Evolutionary conservation across 2,797 vertebrate genomes (phyloP), one percentile per base, ranked within the genome.

Genomic region (Sorex maritimensis): DNA sequence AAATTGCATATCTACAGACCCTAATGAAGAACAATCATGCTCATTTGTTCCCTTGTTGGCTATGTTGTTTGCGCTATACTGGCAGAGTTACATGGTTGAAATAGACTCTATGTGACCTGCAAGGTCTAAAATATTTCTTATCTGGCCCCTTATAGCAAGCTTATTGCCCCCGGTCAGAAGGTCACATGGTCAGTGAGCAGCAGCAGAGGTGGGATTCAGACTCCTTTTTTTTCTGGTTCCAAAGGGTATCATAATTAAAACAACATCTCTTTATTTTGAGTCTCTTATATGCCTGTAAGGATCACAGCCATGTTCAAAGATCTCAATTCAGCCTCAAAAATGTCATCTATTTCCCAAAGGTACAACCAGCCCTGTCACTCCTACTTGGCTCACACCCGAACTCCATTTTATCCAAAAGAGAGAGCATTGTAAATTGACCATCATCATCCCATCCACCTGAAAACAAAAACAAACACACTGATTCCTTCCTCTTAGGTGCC

Each of bases 121-220:
- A 78, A 17, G 78, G 14, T 17, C 58, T 61, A 19, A 61, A 21
- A 19, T 61, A 61, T 61, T 61, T 61, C 58, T 7, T 61, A 19
- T n/a, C 88, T 81, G 28, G 26, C 2, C 77, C 79, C 79, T 77
- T 46, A 77, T 1, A 23, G 95, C 72, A 90, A 88, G 11, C 17
- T 38, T 88, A 17, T 41, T 69, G 41, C 58, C 3, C 30, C 17
- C 26, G 24, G 11, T 34, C 34, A 93, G 87, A 91, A 74, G 49
- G 23, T 24, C 73, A 74, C 58, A 23, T 19, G 28, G 11, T 63
- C 61, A 15, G 10, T 44, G 34, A 89, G 58, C 24, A 7, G 6
- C 77, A 7, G 6, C 73, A 19, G 13, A 17, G 84, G 55, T 12
- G 13, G 21, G 38, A 69, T 26, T 69, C 41, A 80, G 85, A 84